Evolutionary conservation across 2,113 vertebrate genomes (phyloP).

Genomic region (Felis chaus): DNA sequence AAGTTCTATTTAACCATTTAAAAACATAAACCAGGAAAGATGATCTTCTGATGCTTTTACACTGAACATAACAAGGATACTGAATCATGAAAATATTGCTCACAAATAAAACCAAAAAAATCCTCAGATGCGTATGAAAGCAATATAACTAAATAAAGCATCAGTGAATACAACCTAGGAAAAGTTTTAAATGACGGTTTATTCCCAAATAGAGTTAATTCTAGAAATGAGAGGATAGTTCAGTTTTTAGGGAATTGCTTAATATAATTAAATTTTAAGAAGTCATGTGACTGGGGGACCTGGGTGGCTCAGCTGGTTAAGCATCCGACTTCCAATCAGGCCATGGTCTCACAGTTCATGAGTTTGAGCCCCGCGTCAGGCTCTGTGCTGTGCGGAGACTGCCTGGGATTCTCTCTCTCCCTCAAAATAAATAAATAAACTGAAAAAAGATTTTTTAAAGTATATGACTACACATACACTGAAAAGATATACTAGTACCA

Average conservation of each 20-base stretch:
- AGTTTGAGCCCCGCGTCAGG: too few relatives aligned
- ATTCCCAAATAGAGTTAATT: background rate
- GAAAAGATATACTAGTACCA: background rate
- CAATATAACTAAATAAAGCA: background rate
- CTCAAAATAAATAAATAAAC: too few relatives aligned
- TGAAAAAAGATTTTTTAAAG: background rate
- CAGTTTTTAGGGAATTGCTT: background rate
- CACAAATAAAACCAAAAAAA: background rate
- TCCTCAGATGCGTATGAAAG: background rate
- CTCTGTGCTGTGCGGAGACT: too few relatives aligned
- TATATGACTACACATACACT: background rate
- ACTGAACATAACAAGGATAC: background rate
- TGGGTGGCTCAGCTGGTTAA: too few relatives aligned
- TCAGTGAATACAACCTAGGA: background rate
- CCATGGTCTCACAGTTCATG: too few relatives aligned
- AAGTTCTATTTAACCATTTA: background rate
- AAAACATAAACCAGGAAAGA: background rate
- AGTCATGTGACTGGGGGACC: too few relatives aligned
- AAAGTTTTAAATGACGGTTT: background rate
- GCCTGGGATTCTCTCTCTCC: too few relatives aligned
- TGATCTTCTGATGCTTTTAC: background rate
- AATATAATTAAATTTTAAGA: background rate
- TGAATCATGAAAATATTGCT: background rate
- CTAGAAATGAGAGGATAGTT: background rate
- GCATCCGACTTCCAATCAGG: too few relatives aligned